A percentile compares a stretch with the other conserved stretches of the same genome.
These are phyloP conservation scores for Tapera naevia DNA, from an alignment of 2,797 vertebrate genomes.

Conservation along the genomic window DNA sequence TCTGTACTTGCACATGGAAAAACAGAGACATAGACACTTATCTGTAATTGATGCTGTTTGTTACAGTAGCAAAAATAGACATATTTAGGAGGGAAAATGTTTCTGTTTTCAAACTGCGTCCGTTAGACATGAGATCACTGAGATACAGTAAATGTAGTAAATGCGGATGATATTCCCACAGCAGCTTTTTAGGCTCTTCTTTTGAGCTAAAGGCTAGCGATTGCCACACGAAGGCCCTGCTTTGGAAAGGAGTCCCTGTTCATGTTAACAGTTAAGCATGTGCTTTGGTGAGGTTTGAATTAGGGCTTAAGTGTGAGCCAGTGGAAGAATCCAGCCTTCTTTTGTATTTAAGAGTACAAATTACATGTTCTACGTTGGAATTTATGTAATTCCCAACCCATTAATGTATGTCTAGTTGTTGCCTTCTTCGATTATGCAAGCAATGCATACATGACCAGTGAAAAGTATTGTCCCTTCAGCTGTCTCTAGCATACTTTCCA, in stretches of 20 bases:
- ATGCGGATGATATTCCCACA: constrained; percentile 13
- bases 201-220: neutral
- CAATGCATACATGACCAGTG: neutral
- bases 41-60: neutral
- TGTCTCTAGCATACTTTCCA: neutral
- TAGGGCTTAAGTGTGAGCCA: constrained; percentile 26
- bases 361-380: neutral
- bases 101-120: neutral
- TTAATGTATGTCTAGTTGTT: neutral
- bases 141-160: neutral
- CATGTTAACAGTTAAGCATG: constrained; percentile 39
- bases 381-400: constrained; percentile 2
- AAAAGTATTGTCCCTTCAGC: neutral
- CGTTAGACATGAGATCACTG: neutral
- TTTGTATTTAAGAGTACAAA: constrained; percentile 1
- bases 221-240: neutral
- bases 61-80: neutral
- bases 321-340: neutral
- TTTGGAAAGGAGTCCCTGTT: constrained; percentile 46
- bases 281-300: constrained; percentile 46
- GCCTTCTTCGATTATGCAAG: neutral
- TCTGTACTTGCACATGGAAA: neutral
- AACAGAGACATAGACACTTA: neutral
- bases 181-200: constrained; percentile 18
- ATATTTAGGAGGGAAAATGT: neutral